Evolutionary conservation across 2,797 vertebrate species (phyloP).

Genomic region (Danio jaintianensis): DNA sequence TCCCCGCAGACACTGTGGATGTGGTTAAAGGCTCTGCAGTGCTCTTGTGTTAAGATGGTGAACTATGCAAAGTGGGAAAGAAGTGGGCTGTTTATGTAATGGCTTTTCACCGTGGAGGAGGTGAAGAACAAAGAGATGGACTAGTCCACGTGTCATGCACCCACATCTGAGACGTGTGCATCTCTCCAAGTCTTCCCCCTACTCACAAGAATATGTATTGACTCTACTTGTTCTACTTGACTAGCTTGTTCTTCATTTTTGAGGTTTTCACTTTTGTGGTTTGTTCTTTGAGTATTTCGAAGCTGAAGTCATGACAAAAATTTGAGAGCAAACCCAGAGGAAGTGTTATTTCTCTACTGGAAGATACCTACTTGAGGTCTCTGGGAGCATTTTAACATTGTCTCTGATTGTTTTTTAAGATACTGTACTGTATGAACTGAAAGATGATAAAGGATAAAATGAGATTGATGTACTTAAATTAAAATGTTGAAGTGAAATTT

Average conservation of each 20-base stretch:
- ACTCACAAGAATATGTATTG: background rate
- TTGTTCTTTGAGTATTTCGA: background rate
- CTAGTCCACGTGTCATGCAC: slow-evolving; percentile 5
- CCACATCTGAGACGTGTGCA: slow-evolving; percentile 2
- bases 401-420: background rate
- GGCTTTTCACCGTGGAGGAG: slow-evolving; percentile 31
- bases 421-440: background rate
- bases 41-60: slow-evolving; percentile 27
- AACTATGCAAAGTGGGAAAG: slow-evolving; percentile 36
- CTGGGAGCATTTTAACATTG: background rate
- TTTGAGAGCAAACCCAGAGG: background rate
- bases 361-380: background rate
- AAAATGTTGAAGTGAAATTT: background rate
- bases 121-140: slow-evolving; percentile 36
- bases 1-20: slow-evolving; percentile 17
- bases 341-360: background rate
- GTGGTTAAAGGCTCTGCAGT: slow-evolving; percentile 31
- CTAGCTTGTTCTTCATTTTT: background rate
- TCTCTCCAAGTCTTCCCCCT: slow-evolving; percentile 11
- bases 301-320: background rate
- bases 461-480: background rate
- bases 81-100: slow-evolving; percentile 47
- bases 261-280: background rate
- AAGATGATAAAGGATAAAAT: slow-evolving; percentile 3
- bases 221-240: background rate